A percentile compares a stretch with the other conserved stretches of the same genome.
phyloP scores from a whole-genome alignment of 2,888 invertebrate genomes.

The Aporophyla nigra region DNA sequence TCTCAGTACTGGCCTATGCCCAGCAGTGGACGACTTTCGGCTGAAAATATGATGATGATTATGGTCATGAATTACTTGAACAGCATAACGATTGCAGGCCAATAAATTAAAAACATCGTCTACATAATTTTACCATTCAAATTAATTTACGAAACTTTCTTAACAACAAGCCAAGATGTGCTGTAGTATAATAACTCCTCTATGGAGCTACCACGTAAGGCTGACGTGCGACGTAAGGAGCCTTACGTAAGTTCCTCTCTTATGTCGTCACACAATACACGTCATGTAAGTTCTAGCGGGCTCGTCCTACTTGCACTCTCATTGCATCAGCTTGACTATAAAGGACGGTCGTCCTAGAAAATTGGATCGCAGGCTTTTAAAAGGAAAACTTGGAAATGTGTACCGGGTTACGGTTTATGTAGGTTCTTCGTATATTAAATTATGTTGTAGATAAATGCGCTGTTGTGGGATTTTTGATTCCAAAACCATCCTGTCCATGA shows the following conservation, averaged over 20 bases:
- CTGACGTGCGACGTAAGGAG: not conserved
- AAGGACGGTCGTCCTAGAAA: slow-evolving; percentile 35
- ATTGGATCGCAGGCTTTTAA: slow-evolving; percentile 32
- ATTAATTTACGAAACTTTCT: not conserved
- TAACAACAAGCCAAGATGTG: too few relatives aligned
- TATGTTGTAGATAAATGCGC: not conserved
- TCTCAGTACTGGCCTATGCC: too few relatives aligned
- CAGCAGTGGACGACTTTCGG: too few relatives aligned
- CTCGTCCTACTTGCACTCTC: slow-evolving; percentile 42
- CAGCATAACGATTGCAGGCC: too few relatives aligned
- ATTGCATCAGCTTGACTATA: slow-evolving; percentile 40
- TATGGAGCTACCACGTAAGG: not conserved
- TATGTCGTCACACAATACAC: slow-evolving; percentile 34
- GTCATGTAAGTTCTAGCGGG: slow-evolving; percentile 17
- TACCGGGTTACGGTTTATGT: not conserved
- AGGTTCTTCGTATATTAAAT: not conserved
- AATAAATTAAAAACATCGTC: not conserved
- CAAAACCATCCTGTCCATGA: not conserved
- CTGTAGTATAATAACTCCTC: not conserved
- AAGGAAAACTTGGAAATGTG: slow-evolving; percentile 21
- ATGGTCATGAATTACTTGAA: too few relatives aligned
- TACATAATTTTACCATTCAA: not conserved
- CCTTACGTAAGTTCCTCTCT: slow-evolving; percentile 20
- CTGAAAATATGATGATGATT: too few relatives aligned
- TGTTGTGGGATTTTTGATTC: not conserved